These are phyloP conservation scores for Scaeva pyrastri DNA, from an alignment of 2,888 invertebrate genomes.

Conservation along the genomic window DNA sequence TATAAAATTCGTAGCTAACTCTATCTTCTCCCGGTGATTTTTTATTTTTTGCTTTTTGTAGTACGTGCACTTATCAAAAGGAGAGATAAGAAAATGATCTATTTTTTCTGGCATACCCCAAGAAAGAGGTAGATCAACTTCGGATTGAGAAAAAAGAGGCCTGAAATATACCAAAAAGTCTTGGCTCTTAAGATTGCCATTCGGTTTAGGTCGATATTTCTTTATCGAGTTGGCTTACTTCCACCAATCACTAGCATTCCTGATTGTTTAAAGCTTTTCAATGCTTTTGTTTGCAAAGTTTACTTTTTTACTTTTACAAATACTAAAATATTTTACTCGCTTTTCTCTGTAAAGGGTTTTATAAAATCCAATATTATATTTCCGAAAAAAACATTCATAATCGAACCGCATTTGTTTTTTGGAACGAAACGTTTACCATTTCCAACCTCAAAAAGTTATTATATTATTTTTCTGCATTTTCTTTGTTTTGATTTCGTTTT, in stretches of 20 bases:
- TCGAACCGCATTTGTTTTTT: too few relatives aligned
- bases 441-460: too few relatives aligned
- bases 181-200: neutral
- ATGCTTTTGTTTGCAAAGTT: conserved; percentile 15
- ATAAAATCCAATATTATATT: too few relatives aligned
- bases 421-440: too few relatives aligned
- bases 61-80: conserved; percentile 10
- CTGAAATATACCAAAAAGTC: conserved; percentile 16
- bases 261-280: conserved; percentile 18
- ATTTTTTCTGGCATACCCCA: too few relatives aligned
- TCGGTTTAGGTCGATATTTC: neutral
- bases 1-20: too few relatives aligned
- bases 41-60: conserved; percentile 6
- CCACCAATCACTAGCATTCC: conserved; percentile 36
- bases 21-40: too few relatives aligned
- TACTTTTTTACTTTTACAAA: conserved; percentile 17
- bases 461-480: neutral
- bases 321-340: neutral
- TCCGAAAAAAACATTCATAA: too few relatives aligned
- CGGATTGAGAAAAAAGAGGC: conserved; percentile 11
- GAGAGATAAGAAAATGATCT: conserved; percentile 3
- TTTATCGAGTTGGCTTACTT: conserved; percentile 25
- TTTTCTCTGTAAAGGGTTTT: neutral
- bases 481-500: too few relatives aligned
- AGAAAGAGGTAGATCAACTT: neutral